Conservation (phyloP, 2,888 invertebrate genomes). For the Tuta absoluta region DNA sequence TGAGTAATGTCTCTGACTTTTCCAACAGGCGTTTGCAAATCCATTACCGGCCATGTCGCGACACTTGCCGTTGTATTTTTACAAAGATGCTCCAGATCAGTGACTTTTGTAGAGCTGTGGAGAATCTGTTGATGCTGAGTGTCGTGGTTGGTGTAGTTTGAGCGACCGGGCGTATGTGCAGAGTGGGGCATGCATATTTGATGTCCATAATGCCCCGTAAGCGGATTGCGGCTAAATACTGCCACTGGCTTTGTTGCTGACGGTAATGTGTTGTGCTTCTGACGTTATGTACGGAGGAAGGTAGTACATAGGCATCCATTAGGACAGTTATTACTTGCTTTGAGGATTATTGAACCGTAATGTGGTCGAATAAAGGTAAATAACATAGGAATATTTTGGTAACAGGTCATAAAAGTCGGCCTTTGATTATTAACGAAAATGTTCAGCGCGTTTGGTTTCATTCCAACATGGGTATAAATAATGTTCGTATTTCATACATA, state of each 20-base stretch:
- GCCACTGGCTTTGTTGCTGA: slow-evolving; percentile 30
- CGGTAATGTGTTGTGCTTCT: slow-evolving; percentile 1
- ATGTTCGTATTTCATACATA: no score
- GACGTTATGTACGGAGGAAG: slow-evolving; percentile 21
- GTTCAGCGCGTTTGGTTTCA: no score
- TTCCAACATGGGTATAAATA: no score
- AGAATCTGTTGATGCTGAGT: slow-evolving; percentile 7
- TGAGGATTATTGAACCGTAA: neutral
- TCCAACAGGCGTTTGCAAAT: slow-evolving; percentile 16
- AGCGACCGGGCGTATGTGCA: slow-evolving; percentile 23
- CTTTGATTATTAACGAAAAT: no score
- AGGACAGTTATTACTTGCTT: slow-evolving; percentile 6
- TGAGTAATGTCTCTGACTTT: slow-evolving; percentile 15
- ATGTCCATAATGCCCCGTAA: slow-evolving; percentile 32
- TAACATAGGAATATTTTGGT: no score
- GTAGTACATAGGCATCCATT: slow-evolving; percentile 14
- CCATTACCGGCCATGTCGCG: neutral
- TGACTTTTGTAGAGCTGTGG: neutral
- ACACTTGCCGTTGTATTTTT: neutral
- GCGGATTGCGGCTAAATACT: slow-evolving; percentile 35
- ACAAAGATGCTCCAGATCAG: neutral
- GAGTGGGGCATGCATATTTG: slow-evolving; percentile 35
- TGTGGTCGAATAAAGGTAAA: neutral
- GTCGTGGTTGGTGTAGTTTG: slow-evolving; percentile 5
- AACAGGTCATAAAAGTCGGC: no score